A percentile compares a stretch with the other conserved stretches of the same genome.
Evolutionary conservation across 2,888 invertebrate species (phyloP).

Genomic region (Seira sanloemensis): DNA sequence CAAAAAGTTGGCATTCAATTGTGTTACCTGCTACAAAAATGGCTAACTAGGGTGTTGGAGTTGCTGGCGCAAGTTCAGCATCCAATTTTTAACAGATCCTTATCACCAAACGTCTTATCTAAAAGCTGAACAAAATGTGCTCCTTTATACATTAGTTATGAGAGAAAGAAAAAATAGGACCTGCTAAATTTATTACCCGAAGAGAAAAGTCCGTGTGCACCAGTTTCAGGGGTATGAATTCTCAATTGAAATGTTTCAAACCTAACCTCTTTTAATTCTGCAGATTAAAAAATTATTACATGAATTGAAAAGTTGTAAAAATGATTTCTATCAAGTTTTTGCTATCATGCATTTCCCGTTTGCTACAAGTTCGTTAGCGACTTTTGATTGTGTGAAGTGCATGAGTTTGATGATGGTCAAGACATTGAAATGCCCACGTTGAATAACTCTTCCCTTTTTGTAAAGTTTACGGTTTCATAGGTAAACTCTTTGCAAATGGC

Average conservation of each 20-base stretch:
- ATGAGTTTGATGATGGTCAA: background rate
- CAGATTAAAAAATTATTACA: no score
- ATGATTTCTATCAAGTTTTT: background rate
- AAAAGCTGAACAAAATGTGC: background rate
- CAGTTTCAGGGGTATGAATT: no score
- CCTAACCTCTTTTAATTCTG: no score
- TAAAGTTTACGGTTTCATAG: background rate
- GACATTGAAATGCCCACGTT: background rate
- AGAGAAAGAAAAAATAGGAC: background rate
- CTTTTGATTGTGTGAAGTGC: constrained; percentile 25
- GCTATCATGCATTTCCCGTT: constrained; percentile 33
- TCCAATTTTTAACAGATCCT: background rate
- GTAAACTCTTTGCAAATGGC: constrained; percentile 11
- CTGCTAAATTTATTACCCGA: no score
- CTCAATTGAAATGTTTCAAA: no score
- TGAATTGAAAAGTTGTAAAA: background rate
- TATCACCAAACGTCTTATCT: background rate
- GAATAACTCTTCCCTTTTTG: background rate
- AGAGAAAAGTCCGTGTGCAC: no score
- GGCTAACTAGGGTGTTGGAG: background rate
- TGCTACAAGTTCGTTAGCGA: constrained; percentile 44
- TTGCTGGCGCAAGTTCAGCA: background rate
- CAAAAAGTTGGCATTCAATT: no score
- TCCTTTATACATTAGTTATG: background rate
- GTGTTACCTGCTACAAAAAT: no score